Evolutionary conservation across 2,797 vertebrate genomes (phyloP).

Genomic region (Hippocampus kuda): DNA sequence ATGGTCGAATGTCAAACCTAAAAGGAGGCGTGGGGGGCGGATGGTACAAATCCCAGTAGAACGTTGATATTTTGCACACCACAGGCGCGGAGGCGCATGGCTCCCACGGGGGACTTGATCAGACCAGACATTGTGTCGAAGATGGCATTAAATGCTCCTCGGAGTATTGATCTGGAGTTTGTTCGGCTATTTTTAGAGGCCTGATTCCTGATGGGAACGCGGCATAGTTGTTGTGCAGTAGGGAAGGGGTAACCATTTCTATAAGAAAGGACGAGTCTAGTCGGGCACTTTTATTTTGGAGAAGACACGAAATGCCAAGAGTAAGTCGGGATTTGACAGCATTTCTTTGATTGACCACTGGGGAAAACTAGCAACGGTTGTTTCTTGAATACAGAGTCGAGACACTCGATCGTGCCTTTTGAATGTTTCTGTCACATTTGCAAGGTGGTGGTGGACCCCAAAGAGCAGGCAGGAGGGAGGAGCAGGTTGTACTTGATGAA

Average conservation of each 20-base stretch:
- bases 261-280: not conserved
- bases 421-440: no score
- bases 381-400: no score
- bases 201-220: not conserved
- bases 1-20: not conserved
- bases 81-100: not conserved
- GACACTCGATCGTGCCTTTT: no score
- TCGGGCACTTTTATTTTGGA: not conserved
- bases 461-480: no score
- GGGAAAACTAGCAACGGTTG: not conserved
- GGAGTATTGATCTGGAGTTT: not conserved
- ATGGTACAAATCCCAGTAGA: not conserved
- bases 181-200: constrained; percentile 4
- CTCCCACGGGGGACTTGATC: not conserved
- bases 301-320: not conserved
- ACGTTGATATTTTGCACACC: constrained; percentile 3
- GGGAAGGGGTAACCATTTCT: not conserved
- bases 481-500: no score
- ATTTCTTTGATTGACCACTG: not conserved
- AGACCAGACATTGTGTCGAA: constrained; percentile 1
- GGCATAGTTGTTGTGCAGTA: not conserved
- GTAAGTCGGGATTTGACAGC: not conserved
- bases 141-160: not conserved
- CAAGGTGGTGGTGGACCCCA: no score
- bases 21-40: not conserved